Evolutionary conservation across 2,888 invertebrate species (phyloP), one percentile per base, ranked within the genome.

Genomic region (Pyrgus malvae): DNA sequence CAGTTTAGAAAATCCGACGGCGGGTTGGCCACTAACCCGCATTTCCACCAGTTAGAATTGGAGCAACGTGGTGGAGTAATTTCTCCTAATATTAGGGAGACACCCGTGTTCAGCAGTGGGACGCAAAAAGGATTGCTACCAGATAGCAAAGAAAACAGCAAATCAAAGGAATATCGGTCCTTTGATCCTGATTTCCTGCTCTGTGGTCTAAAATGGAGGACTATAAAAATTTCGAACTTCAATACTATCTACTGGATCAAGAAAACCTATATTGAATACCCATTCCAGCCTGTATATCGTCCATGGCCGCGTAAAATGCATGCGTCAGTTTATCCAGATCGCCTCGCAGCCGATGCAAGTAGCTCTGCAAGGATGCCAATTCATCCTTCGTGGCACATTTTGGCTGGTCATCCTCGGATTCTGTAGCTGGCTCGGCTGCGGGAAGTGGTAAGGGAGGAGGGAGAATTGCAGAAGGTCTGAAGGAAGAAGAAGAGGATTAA

Each of bases 281-380:
- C 29, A 63, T 35, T 33, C 59, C 65, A 31, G 59, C 57, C 11
- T 67, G 61, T 29, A 72, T 54, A 2, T 70, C 69, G 23, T 66
- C 63, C 56, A 76, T 61, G n/a, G 72, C 65, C 1, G 58, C 60
- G 37, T 69, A 64, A 49, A 74, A 71, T 0, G 67, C 64, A 16
- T 66, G 63, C 0, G 72, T 63, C n/a, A 81, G 63, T n/a, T 69
- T 66, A 23, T 79, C 74, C 1, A 79, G 61, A 27, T 80, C 77
- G 2, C 40, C 54, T 14, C 70, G 69, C 16, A 79, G 57, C 2
- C 57, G 64, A 1, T 68, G 58, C n/a, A 79, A 37, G 5, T 63
- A 57, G 2, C 40, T 45, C 40, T 69, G 61, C 11, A 78, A 27
- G 1, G 54, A 58, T 1, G 49, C 56, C 7, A 76, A 16, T 0